Base-by-base conservation (phyloP, 2,113 vertebrate genomes). In the Phycodurus eques region DNA sequence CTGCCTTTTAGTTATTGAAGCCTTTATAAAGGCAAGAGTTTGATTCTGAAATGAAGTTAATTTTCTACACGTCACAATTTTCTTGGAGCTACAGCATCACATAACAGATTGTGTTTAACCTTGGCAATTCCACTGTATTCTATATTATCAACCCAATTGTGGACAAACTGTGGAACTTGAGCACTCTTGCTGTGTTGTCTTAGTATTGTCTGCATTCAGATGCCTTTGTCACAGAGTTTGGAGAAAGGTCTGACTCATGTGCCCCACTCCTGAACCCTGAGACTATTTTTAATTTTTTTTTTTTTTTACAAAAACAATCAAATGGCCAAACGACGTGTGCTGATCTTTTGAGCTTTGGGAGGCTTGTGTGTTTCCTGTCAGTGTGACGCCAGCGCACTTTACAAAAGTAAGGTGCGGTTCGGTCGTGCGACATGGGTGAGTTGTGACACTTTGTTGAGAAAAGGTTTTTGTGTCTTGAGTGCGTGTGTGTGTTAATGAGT, bases 141-240 rank as follows among this genome's bases (percentile, higher is more conserved):
- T 17, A 51, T 56, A 35, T 61, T 9, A 61, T 19, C 59, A 35
- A 61, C 17, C 6, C 31, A 53, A 71, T 44, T 56, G 59, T 71
- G 64, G 78, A 73, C 74, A 73, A 46, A 78, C 74, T 82, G 78
- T 80, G 81, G 78, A 76, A 76, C 74, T 64, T 70, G 53, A 75
- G 75, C 70, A 60, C 61, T 75, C 57, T 46, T 42, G 43, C 60
- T 59, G 68, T 33, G n/a, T 77, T 78, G 79, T 88, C 72, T 80
- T 79, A 77, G 73, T 59, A 19, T 78, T 39, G 20, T 78, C 57
- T 71, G 54, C 81, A 19, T 69, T 66, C 68, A 56, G 61, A 44
- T 74, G 65, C 74, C 72, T 80, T 73, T 31, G n/a, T 77, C 78
- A 77, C 56, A 72, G 71, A 56, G 33, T 76, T 71, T 81, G 78